These are phyloP conservation scores for Coregonus clupeaformis DNA, from an alignment of 2,113 vertebrate genomes.

Conservation along the genomic window DNA sequence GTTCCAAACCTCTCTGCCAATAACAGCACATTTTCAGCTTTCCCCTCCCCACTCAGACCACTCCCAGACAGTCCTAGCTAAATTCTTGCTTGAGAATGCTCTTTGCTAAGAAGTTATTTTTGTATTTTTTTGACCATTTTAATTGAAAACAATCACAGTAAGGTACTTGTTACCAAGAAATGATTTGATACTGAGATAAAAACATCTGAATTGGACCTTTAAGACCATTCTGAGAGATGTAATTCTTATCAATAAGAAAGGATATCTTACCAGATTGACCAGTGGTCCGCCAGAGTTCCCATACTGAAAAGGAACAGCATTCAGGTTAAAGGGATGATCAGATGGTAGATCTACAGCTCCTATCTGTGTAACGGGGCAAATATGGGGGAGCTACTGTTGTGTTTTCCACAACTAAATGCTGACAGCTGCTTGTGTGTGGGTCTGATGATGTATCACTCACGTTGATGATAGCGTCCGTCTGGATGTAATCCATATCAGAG, in stretches of 20 bases:
- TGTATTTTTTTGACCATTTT: no score
- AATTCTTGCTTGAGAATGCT: no score
- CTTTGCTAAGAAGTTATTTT: no score
- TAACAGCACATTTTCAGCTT: no score
- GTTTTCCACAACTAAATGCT: not conserved
- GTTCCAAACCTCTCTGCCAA: no score
- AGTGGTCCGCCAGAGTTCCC: conserved; percentile 96
- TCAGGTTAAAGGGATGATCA: conserved; percentile 5
- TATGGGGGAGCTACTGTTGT: not conserved
- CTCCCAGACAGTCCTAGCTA: no score
- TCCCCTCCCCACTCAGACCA: no score
- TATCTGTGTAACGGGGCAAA: not conserved
- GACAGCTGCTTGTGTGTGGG: not conserved
- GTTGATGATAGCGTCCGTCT: conserved; percentile 89
- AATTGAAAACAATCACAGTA: no score
- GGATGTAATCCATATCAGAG: conserved; percentile 89
- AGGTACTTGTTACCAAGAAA: no score
- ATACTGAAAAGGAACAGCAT: conserved; percentile 78
- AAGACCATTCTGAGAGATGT: not conserved
- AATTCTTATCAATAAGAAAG: not conserved
- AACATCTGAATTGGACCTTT: not conserved
- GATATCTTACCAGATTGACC: conserved; percentile 92
- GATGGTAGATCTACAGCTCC: not conserved
- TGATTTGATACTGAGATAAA: no score
- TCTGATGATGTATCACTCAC: conserved; percentile 60